Base-by-base conservation (phyloP, 2,888 invertebrate genomes). In the Microdon myrmicae region DNA sequence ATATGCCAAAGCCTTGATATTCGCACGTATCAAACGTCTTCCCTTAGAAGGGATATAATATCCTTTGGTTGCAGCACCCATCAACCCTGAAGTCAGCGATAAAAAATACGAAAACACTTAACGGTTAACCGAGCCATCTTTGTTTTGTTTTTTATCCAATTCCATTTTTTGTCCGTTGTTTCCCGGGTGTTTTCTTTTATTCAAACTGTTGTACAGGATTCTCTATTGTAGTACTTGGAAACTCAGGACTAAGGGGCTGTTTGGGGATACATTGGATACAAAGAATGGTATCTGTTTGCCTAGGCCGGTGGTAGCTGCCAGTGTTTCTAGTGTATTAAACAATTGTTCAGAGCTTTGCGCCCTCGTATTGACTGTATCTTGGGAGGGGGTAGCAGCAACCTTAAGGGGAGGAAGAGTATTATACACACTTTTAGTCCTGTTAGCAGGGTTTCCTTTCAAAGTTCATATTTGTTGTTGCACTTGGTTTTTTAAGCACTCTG, bases 281-380 rank as follows among this genome's bases (percentile, higher is more conserved):
- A n/a, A n/a, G n/a, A n/a, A n/a, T n/a, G n/a, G n/a, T n/a, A n/a
- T n/a, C n/a, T n/a, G 54, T 54, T 66, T 66, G 66, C 48, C 66
- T 66, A 59, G 66, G 66, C 66, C 48, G 48, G 66, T 48, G 5
- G 8, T 5, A 22, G 6, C 5, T 48, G 53, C 59, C 54, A 54
- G 66, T 45, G 59, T 59, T 66, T 66, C 48, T 54, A 45, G 44
- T 66, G 38, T 59, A 59, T 66, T 66, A 54, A 66, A 66, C 66
- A 66, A 59, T 54, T 47, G 58, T 58, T 25, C n/a, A 19, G 29
- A 26, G 44, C 25, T 58, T 41, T 38, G 32, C 19, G 49, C 44
- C 41, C 53, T 38, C 48, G 10, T 26, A 29, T 14, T 29, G 29
- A 5, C 7, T 13, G n/a, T 5, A 13, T 29, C 19, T 37, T 49